phyloP scores from a whole-genome alignment of 2,888 invertebrate species.

The Helleia helle region DNA sequence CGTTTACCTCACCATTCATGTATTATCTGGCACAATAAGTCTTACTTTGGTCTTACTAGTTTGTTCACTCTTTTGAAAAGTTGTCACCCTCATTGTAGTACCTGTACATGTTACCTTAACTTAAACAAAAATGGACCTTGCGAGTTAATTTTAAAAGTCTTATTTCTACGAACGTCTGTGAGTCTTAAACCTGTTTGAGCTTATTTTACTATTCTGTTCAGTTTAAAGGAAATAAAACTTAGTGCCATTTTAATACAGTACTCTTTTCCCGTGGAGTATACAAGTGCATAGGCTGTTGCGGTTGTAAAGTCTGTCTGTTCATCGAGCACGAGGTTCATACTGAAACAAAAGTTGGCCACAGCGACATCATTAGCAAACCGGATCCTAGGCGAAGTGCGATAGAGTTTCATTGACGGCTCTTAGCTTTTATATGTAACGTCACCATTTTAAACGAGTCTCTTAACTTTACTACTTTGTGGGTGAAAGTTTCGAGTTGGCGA shows the following conservation, averaged over 20 bases:
- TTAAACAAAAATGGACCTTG: conserved; percentile 11
- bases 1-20: conserved; percentile 27
- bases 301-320: conserved; percentile 26
- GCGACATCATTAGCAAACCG: conserved; percentile 49
- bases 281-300: neutral
- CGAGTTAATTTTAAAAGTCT: neutral
- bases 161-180: neutral
- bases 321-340: conserved; percentile 39
- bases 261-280: neutral
- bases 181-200: conserved; percentile 4
- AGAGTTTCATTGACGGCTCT: conserved; percentile 45
- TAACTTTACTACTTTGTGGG: conserved; percentile 10
- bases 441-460: conserved; percentile 15
- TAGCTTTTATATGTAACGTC: conserved; percentile 14
- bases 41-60: conserved; percentile 30
- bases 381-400: conserved; percentile 32
- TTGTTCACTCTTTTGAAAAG: conserved; percentile 27
- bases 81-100: conserved; percentile 18
- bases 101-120: neutral
- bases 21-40: conserved; percentile 29
- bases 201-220: neutral
- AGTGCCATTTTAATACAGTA: neutral
- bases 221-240: neutral
- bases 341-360: conserved; percentile 53
- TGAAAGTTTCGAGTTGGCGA: conserved; percentile 1